Percentiles rank a stretch among this genome's conserved stretches.
phyloP scores from a whole-genome alignment of 2,797 vertebrate species.

The Sardinella longiceps region DNA sequence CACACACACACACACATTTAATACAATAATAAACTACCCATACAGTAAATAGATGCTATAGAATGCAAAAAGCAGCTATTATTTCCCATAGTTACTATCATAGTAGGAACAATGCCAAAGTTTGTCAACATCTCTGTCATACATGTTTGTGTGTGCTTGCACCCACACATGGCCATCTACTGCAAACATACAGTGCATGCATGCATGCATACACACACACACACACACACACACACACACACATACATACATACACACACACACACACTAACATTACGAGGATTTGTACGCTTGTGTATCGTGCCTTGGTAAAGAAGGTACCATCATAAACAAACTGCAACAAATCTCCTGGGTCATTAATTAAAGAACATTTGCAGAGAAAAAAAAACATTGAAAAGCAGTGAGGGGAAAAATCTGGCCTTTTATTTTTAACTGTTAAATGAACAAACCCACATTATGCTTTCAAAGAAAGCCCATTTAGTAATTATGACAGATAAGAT shows the following conservation, averaged over 20 bases:
- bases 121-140: no score
- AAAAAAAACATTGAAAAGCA: not conserved
- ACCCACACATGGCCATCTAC: no score
- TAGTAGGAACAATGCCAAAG: no score
- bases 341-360: not conserved
- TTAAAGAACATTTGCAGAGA: not conserved
- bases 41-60: no score
- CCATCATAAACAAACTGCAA: not conserved
- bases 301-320: not conserved
- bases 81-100: no score
- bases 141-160: no score
- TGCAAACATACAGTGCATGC: slow-evolving; percentile 25
- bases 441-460: not conserved
- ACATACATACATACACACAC: not conserved
- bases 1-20: no score
- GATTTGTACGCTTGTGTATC: not conserved
- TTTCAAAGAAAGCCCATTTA: not conserved
- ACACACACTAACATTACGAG: not conserved
- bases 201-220: not conserved
- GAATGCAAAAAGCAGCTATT: no score
- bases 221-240: no score
- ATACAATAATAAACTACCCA: no score
- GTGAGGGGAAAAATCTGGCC: not conserved
- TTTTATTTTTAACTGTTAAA: not conserved
- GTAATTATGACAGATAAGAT: not conserved